These are phyloP conservation scores for Tachystola acroxantha DNA, from an alignment of 2,888 invertebrate genomes.

Conservation along the genomic window DNA sequence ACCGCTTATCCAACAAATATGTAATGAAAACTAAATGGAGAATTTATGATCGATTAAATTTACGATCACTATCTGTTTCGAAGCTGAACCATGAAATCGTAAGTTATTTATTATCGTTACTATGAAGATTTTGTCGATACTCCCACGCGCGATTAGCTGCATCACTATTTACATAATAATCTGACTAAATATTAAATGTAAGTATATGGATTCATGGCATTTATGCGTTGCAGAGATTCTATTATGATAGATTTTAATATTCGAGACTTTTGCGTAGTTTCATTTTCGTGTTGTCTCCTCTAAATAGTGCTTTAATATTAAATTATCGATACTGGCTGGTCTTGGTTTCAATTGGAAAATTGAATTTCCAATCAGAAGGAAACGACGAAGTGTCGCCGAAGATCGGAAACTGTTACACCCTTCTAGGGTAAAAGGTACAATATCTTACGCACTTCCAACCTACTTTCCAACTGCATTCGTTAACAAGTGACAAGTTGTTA, in stretches of 20 bases:
- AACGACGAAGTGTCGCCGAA: constrained; percentile 24
- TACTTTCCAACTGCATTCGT: constrained; percentile 43
- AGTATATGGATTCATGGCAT: too few relatives aligned
- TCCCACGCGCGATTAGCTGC: constrained; percentile 16
- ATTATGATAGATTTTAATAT: too few relatives aligned
- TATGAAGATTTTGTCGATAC: constrained; percentile 18
- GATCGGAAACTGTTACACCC: constrained; percentile 52
- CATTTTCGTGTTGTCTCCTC: too few relatives aligned
- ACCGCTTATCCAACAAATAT: constrained; percentile 22
- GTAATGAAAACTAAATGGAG: constrained; percentile 37
- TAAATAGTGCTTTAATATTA: too few relatives aligned
- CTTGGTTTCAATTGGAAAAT: constrained; percentile 1
- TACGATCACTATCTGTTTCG: constrained; percentile 27
- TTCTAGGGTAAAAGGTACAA: constrained; percentile 49
- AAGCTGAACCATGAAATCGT: constrained; percentile 20
- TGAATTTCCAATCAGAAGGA: constrained; percentile 22
- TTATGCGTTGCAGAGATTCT: too few relatives aligned
- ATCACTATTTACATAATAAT: constrained; percentile 15
- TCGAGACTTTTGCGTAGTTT: too few relatives aligned
- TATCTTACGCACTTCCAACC: constrained; percentile 48
- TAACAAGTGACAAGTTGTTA: background rate
- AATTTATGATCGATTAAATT: constrained; percentile 44
- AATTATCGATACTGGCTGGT: constrained; percentile 7
- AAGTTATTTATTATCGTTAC: constrained; percentile 17
- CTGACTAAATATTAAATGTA: constrained; percentile 4